These are phyloP conservation scores for Sinotaia quadrata DNA, from an alignment of 2,888 invertebrate genomes.

Conservation along the genomic window DNA sequence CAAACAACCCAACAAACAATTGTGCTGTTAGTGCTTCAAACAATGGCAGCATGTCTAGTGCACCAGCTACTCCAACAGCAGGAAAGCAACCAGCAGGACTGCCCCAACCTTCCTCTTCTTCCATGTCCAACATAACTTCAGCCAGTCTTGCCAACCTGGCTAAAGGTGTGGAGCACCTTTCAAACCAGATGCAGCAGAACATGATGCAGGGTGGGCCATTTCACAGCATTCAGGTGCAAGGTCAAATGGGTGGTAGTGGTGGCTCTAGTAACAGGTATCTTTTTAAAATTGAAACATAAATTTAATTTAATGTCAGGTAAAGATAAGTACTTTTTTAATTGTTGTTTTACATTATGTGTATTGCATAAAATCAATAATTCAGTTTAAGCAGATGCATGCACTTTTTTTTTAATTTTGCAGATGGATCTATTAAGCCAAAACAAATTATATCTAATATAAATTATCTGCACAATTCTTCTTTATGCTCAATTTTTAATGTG, in stretches of 20 bases:
- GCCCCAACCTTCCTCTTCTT: constrained; percentile 34
- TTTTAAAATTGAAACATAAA: too few species aligned
- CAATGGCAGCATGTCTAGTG: constrained; percentile 42
- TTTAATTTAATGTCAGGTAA: too few species aligned
- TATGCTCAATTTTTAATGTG: too few species aligned
- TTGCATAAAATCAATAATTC: too few species aligned
- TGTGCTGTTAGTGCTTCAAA: neutral
- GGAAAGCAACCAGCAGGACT: constrained; percentile 13
- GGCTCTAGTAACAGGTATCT: constrained; percentile 11
- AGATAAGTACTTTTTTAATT: too few species aligned
- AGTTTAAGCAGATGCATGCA: too few species aligned
- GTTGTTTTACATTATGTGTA: too few species aligned
- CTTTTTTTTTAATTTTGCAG: too few species aligned
- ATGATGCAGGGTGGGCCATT: constrained; percentile 73
- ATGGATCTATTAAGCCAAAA: too few species aligned
- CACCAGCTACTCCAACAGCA: constrained; percentile 34
- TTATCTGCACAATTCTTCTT: too few species aligned
- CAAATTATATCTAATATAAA: too few species aligned
- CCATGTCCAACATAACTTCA: constrained; percentile 70
- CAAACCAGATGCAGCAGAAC: constrained; percentile 71
- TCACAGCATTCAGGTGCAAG: constrained; percentile 71
- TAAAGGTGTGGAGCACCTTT: constrained; percentile 71
- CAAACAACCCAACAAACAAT: constrained; percentile 41
- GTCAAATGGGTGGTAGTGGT: constrained; percentile 46
- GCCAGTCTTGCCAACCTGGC: constrained; percentile 71